Evolutionary conservation across 2,888 invertebrate genomes (phyloP), one percentile per base, ranked within the genome.

Genomic region (Stenchaetothrips biformis): DNA sequence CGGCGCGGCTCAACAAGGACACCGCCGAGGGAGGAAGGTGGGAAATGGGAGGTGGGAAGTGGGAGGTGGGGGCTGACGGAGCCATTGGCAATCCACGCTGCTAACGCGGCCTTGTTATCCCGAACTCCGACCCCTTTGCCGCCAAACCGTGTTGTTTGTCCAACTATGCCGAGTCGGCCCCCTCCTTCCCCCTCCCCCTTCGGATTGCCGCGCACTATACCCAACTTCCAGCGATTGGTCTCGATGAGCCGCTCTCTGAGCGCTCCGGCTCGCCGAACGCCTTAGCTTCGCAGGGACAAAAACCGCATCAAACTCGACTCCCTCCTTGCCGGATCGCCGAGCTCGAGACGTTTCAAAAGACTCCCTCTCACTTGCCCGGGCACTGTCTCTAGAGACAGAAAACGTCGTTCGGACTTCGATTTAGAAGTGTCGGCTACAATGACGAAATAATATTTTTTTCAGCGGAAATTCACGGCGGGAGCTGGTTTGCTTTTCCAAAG

Each of bases 61-160:
- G 53, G 6, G 53, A 6, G 53, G 16, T 3, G 6, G 53, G 9
- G 16, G 16, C 1, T 6, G 16, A 53, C 1, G 16, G 53, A 53
- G 16, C 9, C 9, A 53, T 53, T 53, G 53, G 53, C 53, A 53
- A 53, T 53, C 37, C 37, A 0, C 13, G 53, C 53, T 13, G 53
- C 53, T 74, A 74, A 74, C 67, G 25, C 59, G 59, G 13, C 13
- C 67, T 74, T 74, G 67, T 74, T 74, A 74, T 13, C 13, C 53
- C 53, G 53, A 53, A 53, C 53, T 74, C 67, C 67, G 67, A 21
- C 67, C 67, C 67, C 53, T 11, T 13, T 16, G 53, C 53, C 13
- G 53, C 53, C 53, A 53, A 53, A 53, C 25, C 67, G 67, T 74
- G 67, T 25, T 74, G 67, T 74, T 74, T 74, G 67, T 25, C 67